Percentiles rank a stretch among this genome's conserved stretches.
Evolutionary conservation across 2,113 vertebrate species (phyloP).

Genomic region (Burhinus oedicnemus): DNA sequence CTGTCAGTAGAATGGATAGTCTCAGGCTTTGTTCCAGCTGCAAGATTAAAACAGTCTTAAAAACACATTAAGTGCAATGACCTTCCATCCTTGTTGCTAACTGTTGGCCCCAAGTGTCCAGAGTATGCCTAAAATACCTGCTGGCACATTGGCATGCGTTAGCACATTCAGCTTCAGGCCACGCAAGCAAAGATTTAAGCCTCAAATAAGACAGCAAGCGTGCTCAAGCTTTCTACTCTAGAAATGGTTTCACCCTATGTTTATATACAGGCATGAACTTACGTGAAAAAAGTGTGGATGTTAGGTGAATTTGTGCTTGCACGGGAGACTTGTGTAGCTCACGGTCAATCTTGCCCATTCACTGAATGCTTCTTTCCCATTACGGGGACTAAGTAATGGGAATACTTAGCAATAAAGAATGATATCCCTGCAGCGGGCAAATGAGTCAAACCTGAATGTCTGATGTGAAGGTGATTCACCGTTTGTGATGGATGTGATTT

Average conservation of each 20-base stretch:
- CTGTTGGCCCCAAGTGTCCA: not conserved
- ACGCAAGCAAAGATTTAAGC: not conserved
- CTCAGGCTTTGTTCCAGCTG: not conserved
- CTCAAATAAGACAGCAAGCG: not conserved
- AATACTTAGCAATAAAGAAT: not conserved
- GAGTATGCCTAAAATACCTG: not conserved
- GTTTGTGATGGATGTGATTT: not conserved
- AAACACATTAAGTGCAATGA: constrained; percentile 13
- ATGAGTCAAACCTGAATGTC: constrained; percentile 13
- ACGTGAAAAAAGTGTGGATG: not conserved
- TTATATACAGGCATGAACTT: not conserved
- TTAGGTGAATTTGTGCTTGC: not conserved
- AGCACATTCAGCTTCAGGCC: not conserved
- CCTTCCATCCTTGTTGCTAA: constrained; percentile 13
- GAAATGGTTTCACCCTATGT: not conserved
- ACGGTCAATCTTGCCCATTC: not conserved
- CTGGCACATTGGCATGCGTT: not conserved
- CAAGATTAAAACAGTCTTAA: not conserved
- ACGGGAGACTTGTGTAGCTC: not conserved
- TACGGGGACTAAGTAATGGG: not conserved
- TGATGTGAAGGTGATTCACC: constrained; percentile 22
- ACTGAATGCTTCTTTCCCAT: not conserved
- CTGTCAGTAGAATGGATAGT: not conserved
- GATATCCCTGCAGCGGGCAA: not conserved
- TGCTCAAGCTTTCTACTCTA: not conserved